Evolutionary conservation across 2,797 vertebrate species (phyloP).

Genomic region (Intellagama lesueurii): DNA sequence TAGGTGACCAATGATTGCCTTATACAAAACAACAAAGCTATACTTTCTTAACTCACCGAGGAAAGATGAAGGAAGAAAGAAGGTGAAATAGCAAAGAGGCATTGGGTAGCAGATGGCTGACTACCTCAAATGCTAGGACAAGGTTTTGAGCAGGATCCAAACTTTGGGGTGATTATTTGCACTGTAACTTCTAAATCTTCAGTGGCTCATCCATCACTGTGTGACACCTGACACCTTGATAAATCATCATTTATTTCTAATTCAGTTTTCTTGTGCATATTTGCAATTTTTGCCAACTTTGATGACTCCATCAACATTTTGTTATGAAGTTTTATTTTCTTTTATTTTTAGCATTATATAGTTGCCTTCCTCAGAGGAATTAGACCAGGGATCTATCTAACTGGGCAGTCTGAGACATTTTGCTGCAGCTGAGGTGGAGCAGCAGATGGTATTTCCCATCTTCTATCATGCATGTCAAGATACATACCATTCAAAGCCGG

Average conservation of each 20-base stretch:
- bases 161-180: constrained; percentile 45
- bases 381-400: background rate
- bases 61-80: background rate
- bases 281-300: constrained; percentile 56
- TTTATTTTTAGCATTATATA: constrained; percentile 49
- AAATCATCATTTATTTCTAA: constrained; percentile 70
- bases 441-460: background rate
- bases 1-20: background rate
- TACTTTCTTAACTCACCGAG: background rate
- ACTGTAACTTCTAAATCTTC: constrained; percentile 38
- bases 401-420: background rate
- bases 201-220: constrained; percentile 63
- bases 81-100: background rate
- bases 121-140: constrained; percentile 18
- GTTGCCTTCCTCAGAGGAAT: background rate
- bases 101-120: background rate
- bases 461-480: background rate
- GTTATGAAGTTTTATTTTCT: background rate
- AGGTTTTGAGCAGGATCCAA: constrained; percentile 51
- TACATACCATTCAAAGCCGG: background rate
- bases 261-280: constrained; percentile 48
- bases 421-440: background rate
- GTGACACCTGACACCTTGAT: constrained; percentile 65
- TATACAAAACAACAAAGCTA: background rate
- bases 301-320: constrained; percentile 45